Conservation (phyloP, 2,797 vertebrate genomes). For the Catamblyrhynchus diadema region DNA sequence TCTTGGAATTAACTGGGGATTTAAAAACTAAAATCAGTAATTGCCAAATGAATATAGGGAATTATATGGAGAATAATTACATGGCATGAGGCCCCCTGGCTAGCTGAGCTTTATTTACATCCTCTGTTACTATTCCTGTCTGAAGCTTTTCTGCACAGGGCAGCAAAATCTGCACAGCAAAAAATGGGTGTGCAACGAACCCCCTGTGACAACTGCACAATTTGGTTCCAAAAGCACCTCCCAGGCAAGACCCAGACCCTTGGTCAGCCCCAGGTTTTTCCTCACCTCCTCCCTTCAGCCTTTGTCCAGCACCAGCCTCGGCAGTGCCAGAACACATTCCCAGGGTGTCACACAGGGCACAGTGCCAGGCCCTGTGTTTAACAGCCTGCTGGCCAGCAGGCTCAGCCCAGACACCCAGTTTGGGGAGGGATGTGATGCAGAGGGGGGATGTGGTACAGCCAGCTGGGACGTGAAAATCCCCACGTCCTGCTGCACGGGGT, state of each 20-base stretch:
- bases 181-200: accelerated
- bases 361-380: neutral
- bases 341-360: neutral
- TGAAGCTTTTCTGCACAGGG: neutral
- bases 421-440: neutral
- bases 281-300: neutral
- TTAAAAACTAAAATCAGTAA: neutral
- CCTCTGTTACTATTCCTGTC: neutral
- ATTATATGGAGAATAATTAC: neutral
- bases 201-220: accelerated
- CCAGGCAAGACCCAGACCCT: neutral
- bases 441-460: neutral
- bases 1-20: accelerated
- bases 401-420: neutral
- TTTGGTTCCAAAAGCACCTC: neutral
- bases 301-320: neutral
- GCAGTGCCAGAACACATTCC: neutral
- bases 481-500: neutral
- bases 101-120: neutral
- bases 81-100: accelerated
- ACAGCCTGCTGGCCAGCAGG: neutral
- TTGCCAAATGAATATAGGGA: neutral
- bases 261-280: accelerated
- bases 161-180: neutral
- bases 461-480: neutral